These are phyloP conservation scores for Montipora cactus DNA, from an alignment of 64 coral and sea anemone species.

Conservation along the genomic window DNA sequence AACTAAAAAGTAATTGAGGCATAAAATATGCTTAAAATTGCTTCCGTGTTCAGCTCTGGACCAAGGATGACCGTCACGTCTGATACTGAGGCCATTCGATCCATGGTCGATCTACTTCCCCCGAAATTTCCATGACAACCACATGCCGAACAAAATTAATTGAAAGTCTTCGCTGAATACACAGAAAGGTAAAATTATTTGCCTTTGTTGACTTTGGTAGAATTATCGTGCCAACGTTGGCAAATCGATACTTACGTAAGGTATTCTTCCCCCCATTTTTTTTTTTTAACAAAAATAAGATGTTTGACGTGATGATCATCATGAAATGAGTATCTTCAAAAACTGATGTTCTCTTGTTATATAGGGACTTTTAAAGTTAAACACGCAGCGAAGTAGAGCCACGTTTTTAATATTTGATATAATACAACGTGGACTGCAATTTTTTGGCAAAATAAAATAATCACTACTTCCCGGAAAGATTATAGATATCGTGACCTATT, in stretches of 20 bases:
- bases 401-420: too few relatives aligned
- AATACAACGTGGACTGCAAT: too few relatives aligned
- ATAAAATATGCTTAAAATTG: background rate
- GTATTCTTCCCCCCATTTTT: too few relatives aligned
- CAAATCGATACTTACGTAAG: background rate
- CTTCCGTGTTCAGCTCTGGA: background rate
- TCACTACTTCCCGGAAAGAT: too few relatives aligned
- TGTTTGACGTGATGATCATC: too few relatives aligned
- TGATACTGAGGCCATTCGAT: background rate
- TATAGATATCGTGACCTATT: too few relatives aligned
- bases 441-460: too few relatives aligned
- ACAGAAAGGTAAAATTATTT: background rate
- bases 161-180: background rate
- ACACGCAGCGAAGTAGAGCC: too few relatives aligned
- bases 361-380: too few relatives aligned
- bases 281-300: too few relatives aligned
- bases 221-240: background rate
- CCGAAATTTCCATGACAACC: background rate
- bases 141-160: background rate
- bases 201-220: background rate
- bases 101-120: background rate
- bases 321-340: too few relatives aligned
- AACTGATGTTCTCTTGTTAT: too few relatives aligned
- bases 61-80: background rate
- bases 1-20: background rate